Conservation (phyloP, 2,888 invertebrate species). For the Drosophila subquinaria region DNA sequence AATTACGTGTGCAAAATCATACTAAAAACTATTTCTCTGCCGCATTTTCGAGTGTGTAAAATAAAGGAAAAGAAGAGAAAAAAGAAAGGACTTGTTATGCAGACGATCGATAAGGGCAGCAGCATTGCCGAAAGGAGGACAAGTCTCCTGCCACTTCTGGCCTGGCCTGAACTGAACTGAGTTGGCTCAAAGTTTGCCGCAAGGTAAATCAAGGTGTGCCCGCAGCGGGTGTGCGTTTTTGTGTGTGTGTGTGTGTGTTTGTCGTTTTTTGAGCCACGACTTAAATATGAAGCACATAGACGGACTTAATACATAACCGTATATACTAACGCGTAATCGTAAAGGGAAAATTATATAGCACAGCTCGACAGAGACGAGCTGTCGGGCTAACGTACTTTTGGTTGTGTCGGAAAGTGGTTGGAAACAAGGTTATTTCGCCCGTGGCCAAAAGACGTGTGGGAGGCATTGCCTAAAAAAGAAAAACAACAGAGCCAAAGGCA, state of each 20-base stretch:
- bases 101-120: slow-evolving; percentile 68
- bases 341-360: slow-evolving; percentile 64
- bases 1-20: slow-evolving; percentile 57
- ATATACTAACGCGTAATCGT: slow-evolving; percentile 21
- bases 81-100: slow-evolving; percentile 27
- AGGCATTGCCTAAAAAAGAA: slow-evolving; percentile 28
- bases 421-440: slow-evolving; percentile 70
- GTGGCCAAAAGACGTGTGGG: slow-evolving; percentile 58
- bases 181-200: slow-evolving; percentile 14
- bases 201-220: slow-evolving; percentile 76
- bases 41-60: slow-evolving; percentile 11
- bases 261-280: slow-evolving; percentile 29
- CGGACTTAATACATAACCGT: slow-evolving; percentile 32
- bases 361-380: slow-evolving; percentile 36
- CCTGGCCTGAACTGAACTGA: slow-evolving; percentile 3
- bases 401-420: slow-evolving; percentile 69
- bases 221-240: slow-evolving; percentile 48
- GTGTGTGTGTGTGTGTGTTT: slow-evolving; percentile 18
- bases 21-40: slow-evolving; percentile 15
- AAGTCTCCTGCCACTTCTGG: slow-evolving; percentile 31
- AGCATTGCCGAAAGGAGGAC: slow-evolving; percentile 28
- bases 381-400: slow-evolving; percentile 69
- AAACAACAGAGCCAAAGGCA: slow-evolving; percentile 35
- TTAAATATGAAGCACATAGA: slow-evolving; percentile 46
- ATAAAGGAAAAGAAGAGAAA: slow-evolving; percentile 11